Evolutionary conservation across 1,140 invertebrate species (phyloP), one percentile per base, ranked within the genome.

Genomic region (Neuroterus valhalla): DNA sequence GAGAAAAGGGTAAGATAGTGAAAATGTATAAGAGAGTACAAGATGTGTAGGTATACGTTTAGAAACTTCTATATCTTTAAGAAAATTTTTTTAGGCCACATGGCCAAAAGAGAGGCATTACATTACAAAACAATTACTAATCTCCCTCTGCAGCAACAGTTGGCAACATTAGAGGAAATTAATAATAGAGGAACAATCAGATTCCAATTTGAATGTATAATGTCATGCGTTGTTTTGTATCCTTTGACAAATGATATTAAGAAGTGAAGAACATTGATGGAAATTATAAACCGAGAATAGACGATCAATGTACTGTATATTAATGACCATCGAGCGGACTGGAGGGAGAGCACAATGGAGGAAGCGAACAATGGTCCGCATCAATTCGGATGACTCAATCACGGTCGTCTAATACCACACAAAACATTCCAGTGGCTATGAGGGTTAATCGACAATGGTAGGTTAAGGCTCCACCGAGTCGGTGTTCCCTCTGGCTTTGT

Each of bases 311-410:
- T 70, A 72, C 75, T 84, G 83, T 84, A 85, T 85, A 86, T 84
- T 83, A 85, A 84, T 84, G 82, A 81, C 71, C 79, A 74, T 68
- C 71, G 70, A 45, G 26, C 69, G 67, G 72, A 77, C 73, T 67
- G 12, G n/a, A 76, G 67, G 11, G n/a, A 45, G 50, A 38, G 72
- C 71, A 81, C 78, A 83, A 84, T 83, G 55, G 75, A 68, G 14
- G 14, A 42, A 52, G 15, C 12, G 80, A 84, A 85, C 84, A 86
- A 85, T 85, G 62, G 75, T 72, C 78, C 66, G 77, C 82, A 83
- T 85, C 80, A 80, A 84, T 84, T 86, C 80, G 72, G 79, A 83
- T 81, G 79, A 85, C 78, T 86, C 85, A 85, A 86, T 86, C 85
- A 83, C 46, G 75, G 55, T 46, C 48, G 48, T 75, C 43, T 23